Percentiles rank a stretch among this genome's conserved stretches.
These are phyloP conservation scores for Trachops cirrhosus DNA, from an alignment of 2,797 vertebrate species.

Conservation along the genomic window DNA sequence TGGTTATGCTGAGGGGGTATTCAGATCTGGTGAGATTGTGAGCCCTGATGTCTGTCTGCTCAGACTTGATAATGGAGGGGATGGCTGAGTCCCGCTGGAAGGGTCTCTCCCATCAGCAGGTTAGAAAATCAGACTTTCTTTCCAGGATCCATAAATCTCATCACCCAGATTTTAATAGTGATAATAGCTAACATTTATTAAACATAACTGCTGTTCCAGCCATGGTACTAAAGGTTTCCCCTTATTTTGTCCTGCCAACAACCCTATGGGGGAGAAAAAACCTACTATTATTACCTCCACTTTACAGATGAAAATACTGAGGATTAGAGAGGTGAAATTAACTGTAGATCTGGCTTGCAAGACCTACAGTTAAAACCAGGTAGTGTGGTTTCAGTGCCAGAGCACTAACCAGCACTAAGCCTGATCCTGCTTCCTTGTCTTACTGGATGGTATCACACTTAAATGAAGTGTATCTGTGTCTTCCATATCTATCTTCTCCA, in stretches of 20 bases:
- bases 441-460: too few relatives aligned
- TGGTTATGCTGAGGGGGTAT: neutral
- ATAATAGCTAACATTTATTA: neutral
- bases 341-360: neutral
- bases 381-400: neutral
- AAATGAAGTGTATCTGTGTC: neutral
- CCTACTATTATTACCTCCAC: neutral
- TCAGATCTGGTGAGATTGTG: neutral
- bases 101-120: neutral
- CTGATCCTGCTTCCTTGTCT: neutral
- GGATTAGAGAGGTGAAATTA: neutral
- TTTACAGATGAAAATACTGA: conserved; percentile 4
- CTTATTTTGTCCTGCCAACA: neutral
- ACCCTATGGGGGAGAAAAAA: neutral
- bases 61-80: neutral
- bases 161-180: neutral
- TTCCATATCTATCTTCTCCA: neutral
- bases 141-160: neutral
- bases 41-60: too few relatives aligned
- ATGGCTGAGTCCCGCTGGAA: neutral
- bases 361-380: neutral
- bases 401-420: neutral
- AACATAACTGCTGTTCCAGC: neutral
- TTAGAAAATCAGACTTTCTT: neutral
- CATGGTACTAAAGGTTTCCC: neutral